Percentiles rank a stretch among this genome's conserved stretches.
Conservation (phyloP, 2,113 vertebrate genomes). For the Platanista minor region DNA sequence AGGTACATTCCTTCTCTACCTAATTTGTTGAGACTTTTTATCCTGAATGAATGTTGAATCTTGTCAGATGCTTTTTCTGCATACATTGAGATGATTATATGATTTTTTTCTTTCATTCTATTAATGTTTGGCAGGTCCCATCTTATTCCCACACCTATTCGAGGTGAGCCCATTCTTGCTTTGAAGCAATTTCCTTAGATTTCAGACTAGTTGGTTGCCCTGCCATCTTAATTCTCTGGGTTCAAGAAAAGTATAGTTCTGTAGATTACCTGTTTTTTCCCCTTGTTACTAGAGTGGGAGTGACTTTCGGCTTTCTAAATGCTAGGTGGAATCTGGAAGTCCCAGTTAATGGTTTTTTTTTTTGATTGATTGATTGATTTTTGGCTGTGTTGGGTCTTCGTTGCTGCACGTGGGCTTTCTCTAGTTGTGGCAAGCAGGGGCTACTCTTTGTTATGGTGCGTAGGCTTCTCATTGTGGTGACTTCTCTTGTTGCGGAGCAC, state of each 20-base stretch:
- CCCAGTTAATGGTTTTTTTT: background rate
- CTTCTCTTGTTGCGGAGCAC: too few species aligned
- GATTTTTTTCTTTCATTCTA: too few species aligned
- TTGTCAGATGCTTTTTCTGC: too few species aligned
- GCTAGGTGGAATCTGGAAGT: background rate
- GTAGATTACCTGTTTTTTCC: background rate
- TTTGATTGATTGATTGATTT: accelerated
- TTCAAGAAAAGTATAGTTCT: background rate
- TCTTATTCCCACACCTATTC: background rate
- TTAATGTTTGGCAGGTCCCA: background rate
- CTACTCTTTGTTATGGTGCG: too few species aligned
- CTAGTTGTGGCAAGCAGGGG: background rate
- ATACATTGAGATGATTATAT: too few species aligned
- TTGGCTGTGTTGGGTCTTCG: too few species aligned
- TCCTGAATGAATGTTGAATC: too few species aligned
- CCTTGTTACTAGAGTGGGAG: background rate
- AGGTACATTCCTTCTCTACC: too few species aligned
- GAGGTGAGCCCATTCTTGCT: background rate
- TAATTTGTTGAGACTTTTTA: too few species aligned
- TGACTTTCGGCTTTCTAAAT: background rate
- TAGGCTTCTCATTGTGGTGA: too few species aligned
- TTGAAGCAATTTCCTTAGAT: background rate
- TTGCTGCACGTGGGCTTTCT: background rate
- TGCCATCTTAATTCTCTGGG: background rate
- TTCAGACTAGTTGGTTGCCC: background rate